Base-by-base conservation (phyloP, 2,797 vertebrate genomes). In the Tadarida brasiliensis region DNA sequence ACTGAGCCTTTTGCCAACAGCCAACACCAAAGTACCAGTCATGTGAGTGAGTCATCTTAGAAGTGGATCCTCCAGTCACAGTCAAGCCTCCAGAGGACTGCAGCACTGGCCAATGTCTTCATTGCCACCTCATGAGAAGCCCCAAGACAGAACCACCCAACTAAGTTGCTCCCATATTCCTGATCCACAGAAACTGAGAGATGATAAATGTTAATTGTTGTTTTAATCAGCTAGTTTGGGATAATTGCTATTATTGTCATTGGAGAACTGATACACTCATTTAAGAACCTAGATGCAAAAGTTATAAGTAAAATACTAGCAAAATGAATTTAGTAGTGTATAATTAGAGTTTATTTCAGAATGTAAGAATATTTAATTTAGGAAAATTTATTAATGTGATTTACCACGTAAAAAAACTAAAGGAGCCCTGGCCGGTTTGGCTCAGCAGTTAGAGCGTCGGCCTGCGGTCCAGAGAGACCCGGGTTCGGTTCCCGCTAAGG, bases 341-440 rank as follows among this genome's bases (percentile, higher is more conserved):
- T 88, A 39, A 20, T 82, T 65, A 87, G 7, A 77, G 51, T 91
- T 89, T 84, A 74, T 47, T 24, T 16, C 39, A 91, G 51, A 93
- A 67, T 22, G 11, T 67, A 61, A 95, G 44, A 78, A 82, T 70
- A 33, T 71, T 90, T 54, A 70, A 56, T 39, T 59, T 81, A 86
- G 77, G 24, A 87, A 90, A 90, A 47, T 68, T 67, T 95, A 49
- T 74, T 87, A 93, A 77, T 73, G 14, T 74, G n/a, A 90, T 68
- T 92, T 39, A 57, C 11, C 22, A 51, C 47, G 68, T 92, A 65
- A 74, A 90, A 77, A 22, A 56, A 68, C 15, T 14, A 54, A 15
- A 54, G 51, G 15, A 16, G 51, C 51, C 51, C 51, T 54, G 51
- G 12, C 51, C 51, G 15, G 51, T 11, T 54, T 54, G 14, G 49